phyloP scores from a whole-genome alignment of 2,113 vertebrate genomes.

The Callocephalon fimbriatum region DNA sequence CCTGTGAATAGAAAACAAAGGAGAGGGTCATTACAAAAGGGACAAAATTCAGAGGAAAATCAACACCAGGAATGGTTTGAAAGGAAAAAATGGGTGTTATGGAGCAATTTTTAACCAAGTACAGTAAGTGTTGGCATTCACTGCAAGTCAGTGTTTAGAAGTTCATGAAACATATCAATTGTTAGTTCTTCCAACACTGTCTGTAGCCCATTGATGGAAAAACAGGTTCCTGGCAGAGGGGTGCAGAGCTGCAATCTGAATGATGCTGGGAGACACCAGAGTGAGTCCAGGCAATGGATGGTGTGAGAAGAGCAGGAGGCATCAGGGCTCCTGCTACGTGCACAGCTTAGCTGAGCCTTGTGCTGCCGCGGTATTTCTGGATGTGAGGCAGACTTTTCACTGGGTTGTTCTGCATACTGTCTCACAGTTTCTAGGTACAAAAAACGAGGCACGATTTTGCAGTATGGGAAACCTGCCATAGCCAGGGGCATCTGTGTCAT shows the following conservation, averaged over 20 bases:
- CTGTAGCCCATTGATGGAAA: not conserved
- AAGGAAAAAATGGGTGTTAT: not conserved
- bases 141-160: not conserved
- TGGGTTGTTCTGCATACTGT: accelerated
- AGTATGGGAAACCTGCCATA: not conserved
- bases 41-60: not conserved
- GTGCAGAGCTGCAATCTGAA: accelerated
- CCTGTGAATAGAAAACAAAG: conserved; percentile 71
- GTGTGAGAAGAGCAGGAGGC: not conserved
- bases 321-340: not conserved
- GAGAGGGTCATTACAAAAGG: not conserved
- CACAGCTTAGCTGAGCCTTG: not conserved
- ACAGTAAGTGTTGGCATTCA: not conserved
- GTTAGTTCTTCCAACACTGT: not conserved
- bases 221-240: not conserved
- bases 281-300: not conserved
- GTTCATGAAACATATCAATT: not conserved
- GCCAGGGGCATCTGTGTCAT: not conserved
- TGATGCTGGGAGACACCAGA: accelerated
- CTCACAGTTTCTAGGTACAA: not conserved
- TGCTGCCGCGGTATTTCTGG: accelerated
- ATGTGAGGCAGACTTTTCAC: not conserved
- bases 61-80: not conserved
- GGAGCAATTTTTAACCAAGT: not conserved
- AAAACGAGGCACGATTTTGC: accelerated